These are phyloP conservation scores for Saxidomus purpurata DNA, from an alignment of 1,140 invertebrate genomes.

Conservation along the genomic window DNA sequence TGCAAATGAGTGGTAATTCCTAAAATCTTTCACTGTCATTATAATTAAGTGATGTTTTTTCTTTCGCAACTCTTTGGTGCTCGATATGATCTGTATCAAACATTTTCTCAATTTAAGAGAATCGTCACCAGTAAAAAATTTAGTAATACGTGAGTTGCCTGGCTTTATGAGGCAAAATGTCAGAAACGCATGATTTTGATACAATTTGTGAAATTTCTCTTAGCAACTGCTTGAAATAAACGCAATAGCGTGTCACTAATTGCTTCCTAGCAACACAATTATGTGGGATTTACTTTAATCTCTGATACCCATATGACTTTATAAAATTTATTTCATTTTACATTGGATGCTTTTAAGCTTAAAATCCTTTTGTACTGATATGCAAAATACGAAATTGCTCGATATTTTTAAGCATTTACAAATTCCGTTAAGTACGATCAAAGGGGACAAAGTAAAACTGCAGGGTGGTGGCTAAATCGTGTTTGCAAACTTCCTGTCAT, in stretches of 20 bases:
- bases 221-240: constrained; percentile 8
- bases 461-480: constrained; percentile 1
- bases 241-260: background rate
- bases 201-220: background rate
- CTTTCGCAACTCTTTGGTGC: too few relatives aligned
- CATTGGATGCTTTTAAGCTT: constrained; percentile 9
- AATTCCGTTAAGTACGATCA: background rate
- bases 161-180: too few relatives aligned
- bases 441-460: background rate
- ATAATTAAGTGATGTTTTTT: too few relatives aligned
- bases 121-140: too few relatives aligned
- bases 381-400: constrained; percentile 18
- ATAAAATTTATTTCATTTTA: background rate
- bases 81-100: too few relatives aligned
- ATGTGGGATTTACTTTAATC: constrained; percentile 30
- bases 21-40: too few relatives aligned
- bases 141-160: too few relatives aligned
- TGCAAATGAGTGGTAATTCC: too few relatives aligned
- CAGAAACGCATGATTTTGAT: too few relatives aligned
- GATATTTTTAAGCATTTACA: background rate
- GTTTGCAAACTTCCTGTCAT: constrained; percentile 10
- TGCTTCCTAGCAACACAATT: constrained; percentile 25
- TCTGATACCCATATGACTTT: background rate
- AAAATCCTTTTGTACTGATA: constrained; percentile 13
- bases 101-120: too few relatives aligned